Evolutionary conservation across 2,113 vertebrate genomes (phyloP), one percentile per base, ranked within the genome.

Genomic region (Hipposideros armiger): DNA sequence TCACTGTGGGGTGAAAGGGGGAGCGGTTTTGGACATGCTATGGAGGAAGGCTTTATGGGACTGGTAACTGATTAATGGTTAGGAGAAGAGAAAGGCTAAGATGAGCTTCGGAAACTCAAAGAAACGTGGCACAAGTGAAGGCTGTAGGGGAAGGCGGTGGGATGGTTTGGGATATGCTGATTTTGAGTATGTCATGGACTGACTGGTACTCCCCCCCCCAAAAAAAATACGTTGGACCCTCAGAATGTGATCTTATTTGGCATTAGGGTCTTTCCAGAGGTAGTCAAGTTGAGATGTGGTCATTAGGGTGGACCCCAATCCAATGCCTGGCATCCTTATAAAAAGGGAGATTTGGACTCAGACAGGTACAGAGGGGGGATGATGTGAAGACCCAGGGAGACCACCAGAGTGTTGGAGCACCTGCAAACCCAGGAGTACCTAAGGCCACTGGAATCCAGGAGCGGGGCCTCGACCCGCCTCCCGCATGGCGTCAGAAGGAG

Each of bases 371-470:
- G 56, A 50, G 45, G 20, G 24, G 91, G n/a, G 26, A 11, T 14
- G 76, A 28, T 7, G 64, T 36, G 69, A 56, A 74, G 80, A 50
- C 22, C 30, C 42, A 45, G 52, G 66, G 36, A 67, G 26, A 52
- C 15, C 9, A 56, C 26, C 5, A 0, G 58, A 56, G 56, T 24
- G 1, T 19, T 4, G 2, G 36, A 64, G 32, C 5, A 0, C 4
- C 60, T 22, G 5, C 8, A 20, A 32, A 22, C 52, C 72, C 11
- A n/a, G 47, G 47, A 15, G 2, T 5, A 11, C 45, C 0, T 0
- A 13, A 15, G 85, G 28, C 47, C 3, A 7, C 64, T 16, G 2
- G 64, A 70, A 56, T 32, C n/a, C 52, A 69, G 24, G 54, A 17
- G n/a, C 4, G 36, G 52, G 10, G 19, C 5, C 5, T 0, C 32